Evolutionary conservation across 2,888 invertebrate species (phyloP), one percentile per base, ranked within the genome.

Genomic region (Sminthurides aquaticus): DNA sequence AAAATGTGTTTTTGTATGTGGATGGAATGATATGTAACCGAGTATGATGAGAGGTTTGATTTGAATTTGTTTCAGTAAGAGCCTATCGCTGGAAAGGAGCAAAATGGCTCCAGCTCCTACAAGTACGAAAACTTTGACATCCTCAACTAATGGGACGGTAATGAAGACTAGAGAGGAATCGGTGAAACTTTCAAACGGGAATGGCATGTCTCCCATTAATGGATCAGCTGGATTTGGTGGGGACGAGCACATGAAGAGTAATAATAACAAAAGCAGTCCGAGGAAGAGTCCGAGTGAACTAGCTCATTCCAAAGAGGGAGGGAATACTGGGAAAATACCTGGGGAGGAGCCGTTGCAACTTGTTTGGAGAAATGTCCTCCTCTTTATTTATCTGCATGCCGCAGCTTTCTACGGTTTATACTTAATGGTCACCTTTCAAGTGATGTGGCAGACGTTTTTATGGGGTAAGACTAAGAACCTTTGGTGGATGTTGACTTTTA

Each of bases 281-380:
- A 29, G 20, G 22, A 20, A 8, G 5, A 11, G 15, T 34, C 43
- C 5, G 15, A 34, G 43, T 34, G 15, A 5, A 5, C 43, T 22
- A 20, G 52, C 52, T 52, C n/a, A n/a, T n/a, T n/a, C n/a, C n/a
- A n/a, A n/a, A n/a, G n/a, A n/a, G n/a, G n/a, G n/a, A n/a, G n/a
- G n/a, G n/a, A n/a, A n/a, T n/a, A 52, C 3, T 3, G 22, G 49
- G n/a, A 49, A 57, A 20, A 48, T 60, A 57, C 59, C 49, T 24
- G 56, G 25, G 2, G 59, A 55, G 18, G 62, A 63, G 26, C 68
- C 65, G n/a, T 60, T 71, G 24, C 57, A 77, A 55, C 79, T 88
- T 57, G 91, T 92, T 2, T 92, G 91, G 91, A 84, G 88, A 73
- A 92, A 91, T 77, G 87, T 92, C 58, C 78, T 87, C 22, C 81